Conservation (phyloP, 1,140 invertebrate genomes). For the Episyrphus balteatus region DNA sequence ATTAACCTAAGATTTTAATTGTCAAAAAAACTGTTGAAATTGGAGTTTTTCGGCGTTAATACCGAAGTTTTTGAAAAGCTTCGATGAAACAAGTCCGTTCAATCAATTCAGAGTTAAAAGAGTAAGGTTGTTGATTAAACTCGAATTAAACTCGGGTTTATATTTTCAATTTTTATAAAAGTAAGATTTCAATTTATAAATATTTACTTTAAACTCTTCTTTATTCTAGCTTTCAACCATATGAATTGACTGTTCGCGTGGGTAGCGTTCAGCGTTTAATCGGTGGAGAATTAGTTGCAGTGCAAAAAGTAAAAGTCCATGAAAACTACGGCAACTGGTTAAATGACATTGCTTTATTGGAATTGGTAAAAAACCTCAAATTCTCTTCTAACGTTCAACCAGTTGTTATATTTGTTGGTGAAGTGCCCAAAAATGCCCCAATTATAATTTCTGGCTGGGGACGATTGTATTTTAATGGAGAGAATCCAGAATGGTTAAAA, state of each 20-base stretch:
- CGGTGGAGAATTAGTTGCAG: constrained; percentile 14
- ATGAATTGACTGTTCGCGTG: constrained; percentile 12
- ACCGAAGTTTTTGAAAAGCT: too few relatives aligned
- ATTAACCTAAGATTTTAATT: too few relatives aligned
- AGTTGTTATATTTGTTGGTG: constrained; percentile 19
- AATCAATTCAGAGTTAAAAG: too few relatives aligned
- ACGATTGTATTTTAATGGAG: constrained; percentile 22
- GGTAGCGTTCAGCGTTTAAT: constrained; percentile 16
- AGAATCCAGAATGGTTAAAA: constrained; percentile 17
- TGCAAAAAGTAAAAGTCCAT: constrained; percentile 29
- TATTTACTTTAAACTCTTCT: too few relatives aligned
- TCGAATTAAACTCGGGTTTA: too few relatives aligned
- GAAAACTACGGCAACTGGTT: constrained; percentile 21
- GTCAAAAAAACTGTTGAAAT: too few relatives aligned
- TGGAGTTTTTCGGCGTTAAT: too few relatives aligned
- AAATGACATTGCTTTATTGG: constrained; percentile 42
- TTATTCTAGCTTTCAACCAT: too few relatives aligned
- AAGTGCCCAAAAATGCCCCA: constrained; percentile 16
- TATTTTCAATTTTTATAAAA: too few relatives aligned
- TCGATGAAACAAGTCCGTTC: too few relatives aligned
- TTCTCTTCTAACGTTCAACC: constrained; percentile 30
- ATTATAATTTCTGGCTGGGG: constrained; percentile 43
- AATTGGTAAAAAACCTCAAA: constrained; percentile 25
- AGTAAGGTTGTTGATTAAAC: too few relatives aligned
- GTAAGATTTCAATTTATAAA: too few relatives aligned